Conservation (phyloP, 1,140 invertebrate genomes). For the Sitobion miscanthi region DNA sequence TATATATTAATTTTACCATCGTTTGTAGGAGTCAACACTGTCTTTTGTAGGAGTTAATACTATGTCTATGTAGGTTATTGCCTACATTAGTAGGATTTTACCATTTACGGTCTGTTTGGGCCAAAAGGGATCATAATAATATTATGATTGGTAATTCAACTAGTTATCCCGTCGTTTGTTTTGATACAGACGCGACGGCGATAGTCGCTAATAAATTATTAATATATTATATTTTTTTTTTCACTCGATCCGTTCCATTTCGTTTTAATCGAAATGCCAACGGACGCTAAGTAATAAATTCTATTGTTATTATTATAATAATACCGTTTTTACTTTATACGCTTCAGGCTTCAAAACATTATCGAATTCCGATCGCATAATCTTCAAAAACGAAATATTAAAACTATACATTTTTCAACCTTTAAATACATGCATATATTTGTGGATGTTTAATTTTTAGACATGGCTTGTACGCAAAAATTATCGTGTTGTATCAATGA, state of each 20-base stretch:
- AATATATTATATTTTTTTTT: not conserved
- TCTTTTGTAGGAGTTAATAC: no score
- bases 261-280: not conserved
- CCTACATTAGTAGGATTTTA: no score
- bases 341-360: not conserved
- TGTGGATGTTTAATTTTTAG: not conserved
- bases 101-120: no score
- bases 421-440: not conserved
- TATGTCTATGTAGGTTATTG: no score
- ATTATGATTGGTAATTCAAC: not conserved
- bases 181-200: not conserved
- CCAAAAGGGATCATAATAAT: not conserved
- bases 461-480: not conserved
- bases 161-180: not conserved
- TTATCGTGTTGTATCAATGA: not conserved
- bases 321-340: not conserved
- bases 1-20: no score
- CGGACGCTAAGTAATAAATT: not conserved
- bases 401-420: not conserved
- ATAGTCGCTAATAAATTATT: not conserved
- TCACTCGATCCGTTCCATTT: not conserved
- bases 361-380: not conserved
- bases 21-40: no score
- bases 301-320: not conserved
- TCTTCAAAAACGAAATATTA: not conserved